Evolutionary conservation across 2,113 vertebrate genomes (phyloP).

Genomic region (Cryptoleucopteryx plumbea): DNA sequence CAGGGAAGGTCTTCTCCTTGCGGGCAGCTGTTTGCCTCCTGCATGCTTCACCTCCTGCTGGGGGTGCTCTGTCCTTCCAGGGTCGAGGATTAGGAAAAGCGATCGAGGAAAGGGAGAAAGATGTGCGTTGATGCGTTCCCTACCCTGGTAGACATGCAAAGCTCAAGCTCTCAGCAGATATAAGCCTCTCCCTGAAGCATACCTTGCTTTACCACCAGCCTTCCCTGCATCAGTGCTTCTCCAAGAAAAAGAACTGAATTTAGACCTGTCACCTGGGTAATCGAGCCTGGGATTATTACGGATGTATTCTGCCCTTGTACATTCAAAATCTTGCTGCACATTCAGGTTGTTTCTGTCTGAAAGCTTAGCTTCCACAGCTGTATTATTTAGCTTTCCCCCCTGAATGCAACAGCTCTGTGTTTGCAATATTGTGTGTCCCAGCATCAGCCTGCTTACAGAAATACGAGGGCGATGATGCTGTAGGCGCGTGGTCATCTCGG

Average conservation of each 20-base stretch:
- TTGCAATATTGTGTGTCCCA: neutral
- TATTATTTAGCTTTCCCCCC: neutral
- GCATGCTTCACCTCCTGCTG: rapidly evolving
- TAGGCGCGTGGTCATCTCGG: rapidly evolving
- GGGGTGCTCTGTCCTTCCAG: neutral
- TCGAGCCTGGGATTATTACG: neutral
- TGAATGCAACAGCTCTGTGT: neutral
- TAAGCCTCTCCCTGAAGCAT: neutral
- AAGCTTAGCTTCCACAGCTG: too few species aligned
- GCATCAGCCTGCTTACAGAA: neutral
- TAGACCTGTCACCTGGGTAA: neutral
- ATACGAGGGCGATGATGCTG: too few species aligned
- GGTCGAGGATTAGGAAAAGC: neutral
- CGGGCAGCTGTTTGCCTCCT: neutral
- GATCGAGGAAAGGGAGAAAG: neutral
- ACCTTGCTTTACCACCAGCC: neutral
- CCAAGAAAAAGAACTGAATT: neutral
- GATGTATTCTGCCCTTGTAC: neutral
- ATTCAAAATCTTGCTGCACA: neutral
- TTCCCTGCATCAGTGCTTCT: neutral
- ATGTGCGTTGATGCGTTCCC: neutral
- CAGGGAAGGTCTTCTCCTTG: neutral
- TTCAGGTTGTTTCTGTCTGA: neutral
- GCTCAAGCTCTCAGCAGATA: neutral
- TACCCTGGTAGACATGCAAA: rapidly evolving